Percentiles rank a stretch among this genome's conserved stretches.
These are phyloP conservation scores for Dicyrtomina minuta DNA, from an alignment of 2,888 invertebrate genomes.

Conservation along the genomic window DNA sequence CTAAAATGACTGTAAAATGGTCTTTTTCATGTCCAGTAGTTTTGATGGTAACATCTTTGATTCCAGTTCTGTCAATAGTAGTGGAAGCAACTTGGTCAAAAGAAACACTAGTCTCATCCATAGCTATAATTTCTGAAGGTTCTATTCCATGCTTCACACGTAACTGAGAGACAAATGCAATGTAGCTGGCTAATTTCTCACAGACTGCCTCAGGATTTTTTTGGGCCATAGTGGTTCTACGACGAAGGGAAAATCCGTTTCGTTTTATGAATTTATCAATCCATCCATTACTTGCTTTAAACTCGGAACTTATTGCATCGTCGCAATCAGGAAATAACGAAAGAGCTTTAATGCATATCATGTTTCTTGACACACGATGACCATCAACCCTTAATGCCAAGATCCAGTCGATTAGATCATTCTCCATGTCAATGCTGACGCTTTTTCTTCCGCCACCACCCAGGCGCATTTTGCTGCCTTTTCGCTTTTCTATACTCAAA, in stretches of 20 bases:
- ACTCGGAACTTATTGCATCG: background rate
- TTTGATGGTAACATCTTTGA: background rate
- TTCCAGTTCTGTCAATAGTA: background rate
- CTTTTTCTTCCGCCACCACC: no score
- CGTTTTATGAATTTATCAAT: background rate
- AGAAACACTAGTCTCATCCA: constrained; percentile 4
- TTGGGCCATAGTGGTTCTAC: background rate
- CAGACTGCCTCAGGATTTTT: background rate
- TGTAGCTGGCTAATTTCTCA: background rate
- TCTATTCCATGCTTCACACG: background rate
- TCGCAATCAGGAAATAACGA: background rate
- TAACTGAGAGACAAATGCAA: background rate
- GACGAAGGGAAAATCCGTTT: background rate
- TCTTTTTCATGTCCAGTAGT: constrained; percentile 8
- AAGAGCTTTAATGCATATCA: background rate
- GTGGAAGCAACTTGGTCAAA: background rate
- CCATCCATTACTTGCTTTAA: constrained; percentile 18
- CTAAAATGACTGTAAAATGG: constrained; percentile 5
- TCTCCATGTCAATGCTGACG: no score
- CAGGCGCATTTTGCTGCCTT: no score
- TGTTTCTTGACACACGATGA: background rate
- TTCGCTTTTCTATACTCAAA: no score
- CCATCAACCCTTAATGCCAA: background rate
- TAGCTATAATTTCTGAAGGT: background rate
- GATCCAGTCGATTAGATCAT: no score